Conservation (phyloP, 2,888 invertebrate species). For the Zonitis immaculata region DNA sequence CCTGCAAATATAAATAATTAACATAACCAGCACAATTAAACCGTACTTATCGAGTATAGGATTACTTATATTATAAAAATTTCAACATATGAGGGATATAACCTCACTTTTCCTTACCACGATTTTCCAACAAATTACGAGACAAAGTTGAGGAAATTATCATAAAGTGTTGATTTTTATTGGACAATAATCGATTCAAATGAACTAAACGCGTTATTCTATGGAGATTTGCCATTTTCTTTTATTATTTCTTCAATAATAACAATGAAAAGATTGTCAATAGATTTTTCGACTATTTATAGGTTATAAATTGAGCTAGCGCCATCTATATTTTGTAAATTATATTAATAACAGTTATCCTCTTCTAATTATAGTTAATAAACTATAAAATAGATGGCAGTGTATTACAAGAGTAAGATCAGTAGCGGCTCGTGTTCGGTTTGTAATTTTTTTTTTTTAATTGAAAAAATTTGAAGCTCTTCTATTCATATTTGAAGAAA, state of each 20-base stretch:
- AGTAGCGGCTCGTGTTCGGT: neutral
- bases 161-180: neutral
- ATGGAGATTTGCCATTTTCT: constrained; percentile 6
- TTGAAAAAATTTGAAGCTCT: neutral
- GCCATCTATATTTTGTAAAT: neutral
- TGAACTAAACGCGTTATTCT: neutral
- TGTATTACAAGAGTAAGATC: neutral
- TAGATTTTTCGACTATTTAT: no score
- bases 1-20: neutral
- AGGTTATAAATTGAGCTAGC: neutral
- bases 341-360: neutral
- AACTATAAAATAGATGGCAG: neutral
- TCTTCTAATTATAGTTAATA: no score
- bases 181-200: constrained; percentile 1
- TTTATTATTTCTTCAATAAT: neutral
- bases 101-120: constrained; percentile 11
- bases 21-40: no score
- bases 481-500: no score
- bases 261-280: no score
- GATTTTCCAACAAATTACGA: constrained; percentile 3
- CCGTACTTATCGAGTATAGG: no score
- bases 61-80: no score
- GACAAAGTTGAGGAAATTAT: neutral
- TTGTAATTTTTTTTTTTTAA: neutral
- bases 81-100: neutral